Base-by-base conservation (phyloP, 2,113 vertebrate species). In the Poeciliopsis prolifica region DNA sequence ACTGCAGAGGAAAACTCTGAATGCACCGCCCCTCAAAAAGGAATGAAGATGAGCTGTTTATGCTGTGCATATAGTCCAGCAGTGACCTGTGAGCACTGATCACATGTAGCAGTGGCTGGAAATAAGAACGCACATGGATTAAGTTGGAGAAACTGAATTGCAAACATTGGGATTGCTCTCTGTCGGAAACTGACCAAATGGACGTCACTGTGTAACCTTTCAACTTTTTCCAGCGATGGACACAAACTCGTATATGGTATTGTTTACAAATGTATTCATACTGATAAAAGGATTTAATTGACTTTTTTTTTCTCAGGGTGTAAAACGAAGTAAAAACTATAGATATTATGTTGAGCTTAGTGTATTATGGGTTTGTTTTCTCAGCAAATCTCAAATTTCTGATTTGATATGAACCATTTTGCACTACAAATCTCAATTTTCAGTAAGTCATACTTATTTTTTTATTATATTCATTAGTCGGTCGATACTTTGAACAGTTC, bases 131-230 rank as follows among this genome's bases (percentile, higher is more conserved):
- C 17, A 48, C 17, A 26, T 48, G 51, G 58, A 66, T 64, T 68
- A 67, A 22, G 4, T 30, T 44, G 35, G 30, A 74, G 42, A 58
- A 77, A 66, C 71, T 4, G n/a, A 48, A 54, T 61, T 68, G 67
- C 44, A 63, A 72, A 69, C 69, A 67, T 31, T 72, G 35, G 3
- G 67, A 77, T 80, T 44, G 51, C 67, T 61, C 71, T 68, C 51
- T 58, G 31, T 71, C 70, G 35, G 14, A 4, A 14, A 61, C 13
- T 42, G 26, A 44, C 35, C 30, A 48, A 61, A 68, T 6, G 15
- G 74, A 48, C 30, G 10, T 58, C 42, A 22, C 35, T 35, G 22
- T 24, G 33, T 11, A 37, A 65, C 12, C n/a, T 6, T 35, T 3
- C 31, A n/a, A 24, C 13, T 22, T n/a, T 37, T 48, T 51, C n/a